A percentile compares a stretch with the other conserved stretches of the same genome.
phyloP scores from a whole-genome alignment of 2,888 invertebrate species.

The Drosophila neutralis region DNA sequence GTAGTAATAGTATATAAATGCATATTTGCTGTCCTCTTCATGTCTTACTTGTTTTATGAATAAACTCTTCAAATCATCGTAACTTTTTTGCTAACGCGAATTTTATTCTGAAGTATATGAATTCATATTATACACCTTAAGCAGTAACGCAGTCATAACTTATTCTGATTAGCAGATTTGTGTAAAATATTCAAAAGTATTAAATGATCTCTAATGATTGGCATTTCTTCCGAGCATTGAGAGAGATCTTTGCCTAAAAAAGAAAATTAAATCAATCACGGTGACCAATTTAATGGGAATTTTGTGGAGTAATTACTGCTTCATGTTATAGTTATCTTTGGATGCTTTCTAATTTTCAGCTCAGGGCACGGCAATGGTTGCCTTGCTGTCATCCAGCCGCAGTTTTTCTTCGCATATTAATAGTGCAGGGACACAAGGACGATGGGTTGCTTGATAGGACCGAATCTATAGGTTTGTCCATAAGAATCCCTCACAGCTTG shows the following conservation, averaged over 20 bases:
- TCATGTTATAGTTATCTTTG: conserved; percentile 14
- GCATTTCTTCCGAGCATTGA: background rate
- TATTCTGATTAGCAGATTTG: background rate
- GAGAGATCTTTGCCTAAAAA: background rate
- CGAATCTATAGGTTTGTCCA: background rate
- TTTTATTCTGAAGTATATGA: background rate
- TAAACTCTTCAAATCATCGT: background rate
- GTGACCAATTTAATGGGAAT: conserved; percentile 15
- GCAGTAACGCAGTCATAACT: background rate
- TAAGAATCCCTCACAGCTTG: conserved; percentile 9
- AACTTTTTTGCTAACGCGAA: background rate
- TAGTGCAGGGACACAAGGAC: conserved; percentile 12
- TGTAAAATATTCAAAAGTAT: background rate
- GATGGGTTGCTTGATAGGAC: background rate
- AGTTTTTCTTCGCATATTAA: conserved; percentile 24
- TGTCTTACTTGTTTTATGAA: background rate
- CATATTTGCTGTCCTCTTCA: background rate
- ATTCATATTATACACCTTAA: background rate
- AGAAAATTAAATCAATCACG: background rate
- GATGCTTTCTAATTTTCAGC: conserved; percentile 1
- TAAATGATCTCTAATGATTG: background rate
- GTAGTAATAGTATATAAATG: background rate
- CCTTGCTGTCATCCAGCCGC: background rate
- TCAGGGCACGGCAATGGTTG: background rate
- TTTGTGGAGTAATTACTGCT: conserved; percentile 15